Conservation (phyloP, 2,797 vertebrate genomes). For the Girardinus metallicus region DNA sequence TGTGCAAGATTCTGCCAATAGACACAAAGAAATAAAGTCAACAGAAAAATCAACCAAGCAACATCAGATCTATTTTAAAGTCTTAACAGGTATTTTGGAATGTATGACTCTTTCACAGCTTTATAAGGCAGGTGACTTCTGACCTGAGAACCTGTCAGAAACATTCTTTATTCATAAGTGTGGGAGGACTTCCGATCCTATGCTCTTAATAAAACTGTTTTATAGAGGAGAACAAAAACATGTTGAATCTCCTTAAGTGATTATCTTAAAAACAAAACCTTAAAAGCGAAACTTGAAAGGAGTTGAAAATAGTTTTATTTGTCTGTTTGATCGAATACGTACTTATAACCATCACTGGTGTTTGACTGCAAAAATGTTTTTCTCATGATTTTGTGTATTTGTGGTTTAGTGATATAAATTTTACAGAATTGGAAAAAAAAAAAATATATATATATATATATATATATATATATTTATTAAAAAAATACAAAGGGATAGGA, state of each 20-base stretch:
- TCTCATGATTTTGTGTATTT: background rate
- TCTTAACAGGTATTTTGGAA: background rate
- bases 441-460: background rate
- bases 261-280: background rate
- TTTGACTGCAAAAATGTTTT: background rate
- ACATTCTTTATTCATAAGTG: slow-evolving; percentile 1
- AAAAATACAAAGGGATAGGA: background rate
- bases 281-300: background rate
- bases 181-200: background rate
- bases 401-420: background rate
- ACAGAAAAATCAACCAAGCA: background rate
- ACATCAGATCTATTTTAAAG: background rate
- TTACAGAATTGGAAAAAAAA: background rate
- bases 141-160: background rate
- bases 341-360: background rate
- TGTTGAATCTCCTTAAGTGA: background rate
- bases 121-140: background rate
- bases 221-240: background rate
- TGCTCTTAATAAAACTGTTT: background rate
- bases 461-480: too few relatives aligned
- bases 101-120: background rate
- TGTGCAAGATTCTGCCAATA: background rate
- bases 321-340: background rate
- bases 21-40: background rate
- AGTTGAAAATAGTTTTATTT: background rate